Base-by-base conservation (phyloP, 2,113 vertebrate species). In the Rostratula benghalensis region DNA sequence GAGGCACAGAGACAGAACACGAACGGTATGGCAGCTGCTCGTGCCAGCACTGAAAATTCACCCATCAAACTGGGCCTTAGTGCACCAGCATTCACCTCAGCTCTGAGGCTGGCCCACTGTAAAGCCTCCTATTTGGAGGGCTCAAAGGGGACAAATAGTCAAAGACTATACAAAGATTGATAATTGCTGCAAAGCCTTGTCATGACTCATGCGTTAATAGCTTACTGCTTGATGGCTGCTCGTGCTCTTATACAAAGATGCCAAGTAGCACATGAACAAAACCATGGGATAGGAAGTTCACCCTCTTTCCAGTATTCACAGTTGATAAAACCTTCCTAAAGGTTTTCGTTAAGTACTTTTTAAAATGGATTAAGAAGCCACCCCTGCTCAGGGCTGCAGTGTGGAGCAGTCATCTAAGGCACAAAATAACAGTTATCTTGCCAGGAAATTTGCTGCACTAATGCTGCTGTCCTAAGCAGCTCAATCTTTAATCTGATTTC, bases 401-500 rank as follows among this genome's bases (percentile, higher is more conserved):
- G 39, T 9, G 64, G 64, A 94, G 70, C 81, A 83, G 59, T 73
- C 93, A 81, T 56, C 71, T 87, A 80, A 93, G 54, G 90, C 67
- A 35, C 43, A 63, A 77, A 88, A 77, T 60, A 75, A 75, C 27
- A 54, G 48, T 39, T 60, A 65, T 39, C 83, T 69, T 68, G 60
- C 85, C 69, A 93, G 83, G 83, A 96, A 90, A 90, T 90, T 81
- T 80, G 67, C 92, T 70, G 54, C 59, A 45, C 63, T 88, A 50
- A 88, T 80, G 82, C 71, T 83, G 85, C 67, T 84, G 75, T 75
- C 86, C 88, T 92, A 90, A 95, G 87, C 82, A 64, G 78, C 73
- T 89, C 61, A 56, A 6, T 68, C 83, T 63, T 81, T 91, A 88
- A 94, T 89, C 79, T 53, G 45, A 79, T 95, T 93, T 94, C 84